A percentile compares a stretch with the other conserved stretches of the same genome.
Conservation (phyloP, 2,888 invertebrate genomes). For the Harpagoxenus sublaevis region DNA sequence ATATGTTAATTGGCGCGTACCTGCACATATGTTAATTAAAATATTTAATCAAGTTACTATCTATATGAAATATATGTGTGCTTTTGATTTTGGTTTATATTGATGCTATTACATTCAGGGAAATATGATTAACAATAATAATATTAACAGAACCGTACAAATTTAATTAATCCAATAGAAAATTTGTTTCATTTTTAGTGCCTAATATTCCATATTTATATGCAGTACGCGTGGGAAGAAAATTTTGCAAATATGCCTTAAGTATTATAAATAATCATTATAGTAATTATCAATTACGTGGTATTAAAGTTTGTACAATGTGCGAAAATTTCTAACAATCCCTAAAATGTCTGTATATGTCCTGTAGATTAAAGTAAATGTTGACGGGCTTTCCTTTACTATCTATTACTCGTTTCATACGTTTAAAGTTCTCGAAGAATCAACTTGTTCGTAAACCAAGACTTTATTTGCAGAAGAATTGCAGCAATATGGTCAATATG, state of each 20-base stretch:
- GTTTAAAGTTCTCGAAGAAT: neutral
- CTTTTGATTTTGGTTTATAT: neutral
- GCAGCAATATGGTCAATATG: neutral
- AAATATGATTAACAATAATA: neutral
- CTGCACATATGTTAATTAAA: conserved; percentile 11
- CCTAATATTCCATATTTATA: neutral
- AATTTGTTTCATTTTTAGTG: neutral
- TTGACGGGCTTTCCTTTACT: conserved; percentile 22
- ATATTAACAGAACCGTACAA: neutral
- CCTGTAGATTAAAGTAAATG: conserved; percentile 39
- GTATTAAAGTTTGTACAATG: conserved; percentile 29
- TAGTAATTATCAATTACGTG: conserved; percentile 30
- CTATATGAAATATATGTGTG: neutral
- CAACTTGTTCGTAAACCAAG: neutral
- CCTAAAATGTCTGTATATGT: conserved; percentile 22
- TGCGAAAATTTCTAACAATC: conserved; percentile 17
- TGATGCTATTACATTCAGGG: neutral
- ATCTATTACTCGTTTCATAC: conserved; percentile 1
- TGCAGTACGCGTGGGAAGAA: neutral
- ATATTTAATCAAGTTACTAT: conserved; percentile 16
- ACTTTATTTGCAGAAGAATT: neutral
- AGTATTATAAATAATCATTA: conserved; percentile 29
- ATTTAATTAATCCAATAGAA: conserved; percentile 5
- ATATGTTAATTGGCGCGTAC: neutral
- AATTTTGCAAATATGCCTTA: neutral